Percentiles rank a stretch among this genome's conserved stretches.
phyloP scores from a whole-genome alignment of 1,140 invertebrate genomes.

The Rhynchophorus ferrugineus region DNA sequence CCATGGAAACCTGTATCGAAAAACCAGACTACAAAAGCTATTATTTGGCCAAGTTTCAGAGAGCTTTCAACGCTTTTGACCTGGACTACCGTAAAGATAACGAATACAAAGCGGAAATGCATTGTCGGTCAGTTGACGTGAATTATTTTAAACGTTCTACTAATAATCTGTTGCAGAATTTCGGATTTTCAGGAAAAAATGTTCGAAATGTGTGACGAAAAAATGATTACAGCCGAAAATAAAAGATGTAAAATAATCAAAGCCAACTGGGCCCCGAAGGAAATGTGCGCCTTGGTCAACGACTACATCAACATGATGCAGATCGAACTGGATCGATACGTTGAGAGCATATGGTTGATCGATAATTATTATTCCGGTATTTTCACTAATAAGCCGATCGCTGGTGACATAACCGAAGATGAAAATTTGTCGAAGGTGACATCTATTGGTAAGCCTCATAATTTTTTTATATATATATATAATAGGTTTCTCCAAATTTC shows the following conservation, averaged over 20 bases:
- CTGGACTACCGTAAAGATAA: slow-evolving; percentile 46
- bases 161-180: slow-evolving; percentile 26
- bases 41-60: slow-evolving; percentile 46
- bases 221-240: slow-evolving; percentile 44
- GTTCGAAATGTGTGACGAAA: slow-evolving; percentile 46
- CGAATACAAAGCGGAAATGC: slow-evolving; percentile 43
- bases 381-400: slow-evolving; percentile 33
- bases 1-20: slow-evolving; percentile 46
- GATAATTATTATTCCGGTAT: slow-evolving; percentile 50
- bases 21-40: slow-evolving; percentile 48
- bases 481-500: no score
- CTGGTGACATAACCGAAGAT: slow-evolving; percentile 1
- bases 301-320: slow-evolving; percentile 48
- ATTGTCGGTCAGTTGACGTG: slow-evolving; percentile 33
- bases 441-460: slow-evolving; percentile 2
- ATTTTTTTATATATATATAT: no score
- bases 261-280: slow-evolving; percentile 46
- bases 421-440: slow-evolving; percentile 4
- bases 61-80: slow-evolving; percentile 49
- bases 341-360: slow-evolving; percentile 45
- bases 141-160: not conserved
- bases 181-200: slow-evolving; percentile 40
- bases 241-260: slow-evolving; percentile 43
- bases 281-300: slow-evolving; percentile 46
- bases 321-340: slow-evolving; percentile 48